A percentile compares a stretch with the other conserved stretches of the same genome.
These are phyloP conservation scores for Tachina fera DNA, from an alignment of 2,888 invertebrate species.

Conservation along the genomic window DNA sequence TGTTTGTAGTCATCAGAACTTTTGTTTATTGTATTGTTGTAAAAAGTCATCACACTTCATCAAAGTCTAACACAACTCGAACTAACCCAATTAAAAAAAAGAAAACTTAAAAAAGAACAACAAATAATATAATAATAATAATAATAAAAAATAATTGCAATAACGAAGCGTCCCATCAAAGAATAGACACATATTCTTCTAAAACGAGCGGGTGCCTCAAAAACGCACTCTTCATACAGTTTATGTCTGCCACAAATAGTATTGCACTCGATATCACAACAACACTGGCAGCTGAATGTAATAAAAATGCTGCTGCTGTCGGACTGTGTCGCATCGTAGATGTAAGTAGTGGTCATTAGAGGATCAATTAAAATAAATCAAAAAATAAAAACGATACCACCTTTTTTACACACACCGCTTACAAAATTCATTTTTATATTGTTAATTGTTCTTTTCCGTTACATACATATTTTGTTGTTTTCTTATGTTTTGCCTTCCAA, in stretches of 20 bases:
- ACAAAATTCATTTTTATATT: conserved; percentile 63
- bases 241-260: conserved; percentile 77
- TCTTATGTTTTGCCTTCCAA: conserved; percentile 56
- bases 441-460: conserved; percentile 55
- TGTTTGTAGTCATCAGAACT: conserved; percentile 65
- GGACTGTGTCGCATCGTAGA: conserved; percentile 80
- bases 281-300: conserved; percentile 76
- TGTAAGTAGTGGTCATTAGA: conserved; percentile 77
- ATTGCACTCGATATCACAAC: conserved; percentile 79
- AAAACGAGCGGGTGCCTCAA: conserved; percentile 52
- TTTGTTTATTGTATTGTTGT: conserved; percentile 64
- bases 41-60: conserved; percentile 65
- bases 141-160: conserved; percentile 35
- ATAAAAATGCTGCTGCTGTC: conserved; percentile 77
- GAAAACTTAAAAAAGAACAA: neutral
- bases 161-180: conserved; percentile 57
- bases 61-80: conserved; percentile 57
- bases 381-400: conserved; percentile 29
- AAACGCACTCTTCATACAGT: conserved; percentile 69
- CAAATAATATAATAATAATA: neutral
- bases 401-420: conserved; percentile 60
- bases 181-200: conserved; percentile 51
- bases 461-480: conserved; percentile 8
- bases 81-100: conserved; percentile 55
- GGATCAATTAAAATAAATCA: conserved; percentile 46